Evolutionary conservation across 2,113 vertebrate species (phyloP), one percentile per base, ranked within the genome.

Genomic region (Bostrychus sinensis): DNA sequence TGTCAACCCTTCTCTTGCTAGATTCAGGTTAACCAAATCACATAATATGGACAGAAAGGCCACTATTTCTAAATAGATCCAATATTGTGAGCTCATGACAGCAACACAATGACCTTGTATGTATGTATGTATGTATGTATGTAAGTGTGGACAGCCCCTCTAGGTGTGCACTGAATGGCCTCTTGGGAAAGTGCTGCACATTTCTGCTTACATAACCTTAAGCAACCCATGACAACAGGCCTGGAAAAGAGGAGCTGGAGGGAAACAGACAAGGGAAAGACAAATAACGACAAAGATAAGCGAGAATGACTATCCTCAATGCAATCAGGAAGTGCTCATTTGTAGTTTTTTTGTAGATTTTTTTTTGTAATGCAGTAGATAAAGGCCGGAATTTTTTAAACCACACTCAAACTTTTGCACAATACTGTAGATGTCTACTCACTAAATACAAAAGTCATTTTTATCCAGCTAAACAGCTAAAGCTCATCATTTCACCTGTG

Each of bases 141-240:
- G 23, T 30, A 32, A 34, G 19, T 20, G 19, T 55, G 28, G 60
- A 55, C 6, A 38, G 23, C 64, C 32, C 61, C 16, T 57, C 0
- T 6, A 63, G 55, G 45, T 66, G 60, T 58, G 43, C 4, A 36
- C 54, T 51, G 30, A 74, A 54, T n/a, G 30, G 48, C 26, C 57
- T 20, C 56, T 46, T 12, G 51, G 46, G 66, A 66, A 62, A 57
- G 48, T 17, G 50, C 51, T 64, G 23, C 17, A 51, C 55, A 67
- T 43, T 23, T 37, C 61, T 63, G 56, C 46, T 71, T 72, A 62
- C 55, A 56, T 74, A 80, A 78, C 60, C 56, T 75, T 45, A 56
- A 63, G 57, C 64, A 66, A 65, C 39, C 69, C 41, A n/a, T 46
- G 61, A 72, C 68, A 60, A 37, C 55, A 56, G 42, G 48, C 48